Evolutionary conservation across 2,797 vertebrate genomes (phyloP).

Genomic region (Halcyon leucocephala): DNA sequence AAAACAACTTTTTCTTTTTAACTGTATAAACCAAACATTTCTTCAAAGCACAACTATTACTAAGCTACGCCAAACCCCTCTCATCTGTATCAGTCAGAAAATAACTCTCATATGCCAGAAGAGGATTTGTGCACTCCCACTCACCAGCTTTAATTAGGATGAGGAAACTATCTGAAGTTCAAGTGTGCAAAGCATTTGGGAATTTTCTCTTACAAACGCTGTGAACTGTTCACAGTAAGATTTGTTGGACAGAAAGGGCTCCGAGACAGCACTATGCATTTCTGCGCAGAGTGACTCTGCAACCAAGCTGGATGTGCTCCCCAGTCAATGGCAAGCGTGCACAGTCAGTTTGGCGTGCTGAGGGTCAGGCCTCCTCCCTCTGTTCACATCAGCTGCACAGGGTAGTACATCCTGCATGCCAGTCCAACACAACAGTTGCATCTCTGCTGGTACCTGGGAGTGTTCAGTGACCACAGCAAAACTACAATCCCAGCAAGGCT

Average conservation of each 20-base stretch:
- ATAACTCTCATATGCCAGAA: background rate
- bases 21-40: constrained; percentile 29
- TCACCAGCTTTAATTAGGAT: background rate
- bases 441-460: background rate
- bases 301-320: background rate
- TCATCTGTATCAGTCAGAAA: background rate
- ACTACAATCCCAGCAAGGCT: background rate
- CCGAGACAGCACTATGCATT: background rate
- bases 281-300: background rate
- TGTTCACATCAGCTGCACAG: background rate
- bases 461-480: background rate
- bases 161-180: constrained; percentile 37
- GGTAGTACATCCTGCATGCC: rapidly evolving
- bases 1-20: constrained; percentile 7
- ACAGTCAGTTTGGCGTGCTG: background rate
- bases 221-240: background rate
- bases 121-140: background rate
- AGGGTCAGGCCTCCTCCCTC: background rate
- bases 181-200: background rate
- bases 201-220: background rate
- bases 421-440: background rate
- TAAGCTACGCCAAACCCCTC: background rate
- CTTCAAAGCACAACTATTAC: background rate
- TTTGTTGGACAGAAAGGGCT: background rate
- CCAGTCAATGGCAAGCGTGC: background rate